A percentile compares a stretch with the other conserved stretches of the same genome.
Evolutionary conservation across 2,113 vertebrate species (phyloP).

Genomic region (Ailuropoda melanoleuca): DNA sequence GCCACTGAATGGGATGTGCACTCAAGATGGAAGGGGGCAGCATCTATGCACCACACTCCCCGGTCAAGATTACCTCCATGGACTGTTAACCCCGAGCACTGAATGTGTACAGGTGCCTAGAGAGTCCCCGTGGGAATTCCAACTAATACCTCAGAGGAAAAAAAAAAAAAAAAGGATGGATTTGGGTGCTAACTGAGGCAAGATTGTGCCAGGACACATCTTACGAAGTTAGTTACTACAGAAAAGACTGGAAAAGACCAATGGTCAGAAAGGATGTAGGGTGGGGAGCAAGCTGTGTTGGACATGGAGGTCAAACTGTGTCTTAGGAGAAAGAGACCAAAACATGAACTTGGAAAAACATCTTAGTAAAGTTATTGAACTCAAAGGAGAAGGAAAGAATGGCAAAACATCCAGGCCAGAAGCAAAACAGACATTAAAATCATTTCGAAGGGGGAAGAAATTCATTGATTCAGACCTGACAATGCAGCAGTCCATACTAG

Average conservation of each 20-base stretch:
- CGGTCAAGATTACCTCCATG: not conserved
- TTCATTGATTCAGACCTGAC: not conserved
- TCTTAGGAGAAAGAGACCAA: not conserved
- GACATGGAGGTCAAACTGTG: not conserved
- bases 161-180: not conserved
- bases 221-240: not conserved
- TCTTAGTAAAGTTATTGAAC: not conserved
- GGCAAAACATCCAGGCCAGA: not conserved
- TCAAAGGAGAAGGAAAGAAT: not conserved
- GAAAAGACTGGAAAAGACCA: not conserved
- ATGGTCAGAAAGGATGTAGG: not conserved
- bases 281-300: not conserved
- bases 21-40: no score
- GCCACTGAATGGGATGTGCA: not conserved
- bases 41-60: fast-evolving
- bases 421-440: not conserved
- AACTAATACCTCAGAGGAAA: not conserved
- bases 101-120: not conserved
- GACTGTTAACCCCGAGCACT: not conserved
- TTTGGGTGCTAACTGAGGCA: not conserved
- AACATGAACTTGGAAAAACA: not conserved
- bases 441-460: not conserved
- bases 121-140: not conserved
- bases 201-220: not conserved
- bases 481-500: no score